These are phyloP conservation scores for Astatoreochromis straeleni DNA, from an alignment of 2,113 vertebrate species.

Conservation along the genomic window DNA sequence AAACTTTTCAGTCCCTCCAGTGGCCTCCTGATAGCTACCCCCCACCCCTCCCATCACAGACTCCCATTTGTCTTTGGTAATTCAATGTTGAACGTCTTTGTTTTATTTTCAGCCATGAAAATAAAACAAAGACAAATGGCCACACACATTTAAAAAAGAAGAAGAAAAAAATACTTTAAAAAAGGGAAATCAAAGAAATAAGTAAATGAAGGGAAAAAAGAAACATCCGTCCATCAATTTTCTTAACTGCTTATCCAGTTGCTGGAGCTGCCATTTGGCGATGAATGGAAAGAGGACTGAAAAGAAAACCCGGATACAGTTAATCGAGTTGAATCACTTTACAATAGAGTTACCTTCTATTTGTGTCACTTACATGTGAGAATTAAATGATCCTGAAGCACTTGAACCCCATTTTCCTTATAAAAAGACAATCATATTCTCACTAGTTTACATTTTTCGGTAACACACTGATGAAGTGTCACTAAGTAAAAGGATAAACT, in stretches of 20 bases:
- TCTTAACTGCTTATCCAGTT: neutral
- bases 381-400: neutral
- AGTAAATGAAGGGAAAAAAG: neutral
- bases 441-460: neutral
- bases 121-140: neutral
- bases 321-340: neutral
- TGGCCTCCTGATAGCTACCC: neutral
- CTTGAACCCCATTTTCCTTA: neutral
- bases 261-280: neutral
- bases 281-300: neutral
- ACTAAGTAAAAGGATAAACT: neutral
- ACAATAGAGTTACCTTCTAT: neutral
- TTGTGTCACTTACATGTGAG: neutral
- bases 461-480: neutral
- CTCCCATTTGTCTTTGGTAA: neutral
- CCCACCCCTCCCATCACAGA: neutral
- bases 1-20: neutral
- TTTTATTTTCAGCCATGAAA: neutral
- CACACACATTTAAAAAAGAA: neutral
- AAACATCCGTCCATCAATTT: neutral
- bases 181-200: neutral
- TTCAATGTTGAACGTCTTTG: neutral
- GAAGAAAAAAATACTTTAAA: neutral
- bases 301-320: neutral
- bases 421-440: neutral